Base-by-base conservation (phyloP, 2,113 vertebrate species). In the Mustela nigripes region DNA sequence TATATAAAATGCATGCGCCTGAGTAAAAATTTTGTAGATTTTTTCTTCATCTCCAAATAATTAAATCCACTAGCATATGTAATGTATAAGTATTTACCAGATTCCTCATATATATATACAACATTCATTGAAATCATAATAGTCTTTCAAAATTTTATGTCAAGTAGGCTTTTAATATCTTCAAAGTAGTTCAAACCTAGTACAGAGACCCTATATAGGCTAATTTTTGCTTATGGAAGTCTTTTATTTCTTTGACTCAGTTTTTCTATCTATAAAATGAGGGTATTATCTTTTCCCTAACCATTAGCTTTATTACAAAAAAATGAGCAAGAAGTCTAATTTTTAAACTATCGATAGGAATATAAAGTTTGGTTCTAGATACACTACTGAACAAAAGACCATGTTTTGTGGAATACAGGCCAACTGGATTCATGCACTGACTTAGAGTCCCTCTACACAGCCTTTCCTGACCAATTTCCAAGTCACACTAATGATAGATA, bases 21-120 rank as follows among this genome's bases (percentile, higher is more conserved):
- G 94, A 96, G 76, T 87, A 56, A 96, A 91, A 94, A 63, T 48
- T 88, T 94, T 79, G 22, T 93, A 93, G 28, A 21, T 69, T 48
- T 91, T 74, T 36, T 16, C 24, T 45, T 31, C 24, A 69, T 36
- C 50, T 96, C 36, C 62, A 42, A 89, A 39, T 39, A 96, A 95
- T 83, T 88, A 95, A 84, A 76, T 39, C 92, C 2, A 91, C 83
- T 90, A 93, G 21, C 2, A 58, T 28, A 60, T 83, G 39, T 95
- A 92, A 84, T 81, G 11, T 83, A 71, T 88, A 28, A 73, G 71
- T 84, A 92, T 42, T 84, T 45, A 58, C 90, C 78, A 95, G 39
- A n/a, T 81, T 82, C 33, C 45, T 89, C n/a, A 82, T 53, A 15
- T 7, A 84, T 56, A 53, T n/a, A 79, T 39, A 81, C 4, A 63